These are phyloP conservation scores for Planiliza haematocheilus DNA, from an alignment of 2,113 vertebrate genomes.

Conservation along the genomic window DNA sequence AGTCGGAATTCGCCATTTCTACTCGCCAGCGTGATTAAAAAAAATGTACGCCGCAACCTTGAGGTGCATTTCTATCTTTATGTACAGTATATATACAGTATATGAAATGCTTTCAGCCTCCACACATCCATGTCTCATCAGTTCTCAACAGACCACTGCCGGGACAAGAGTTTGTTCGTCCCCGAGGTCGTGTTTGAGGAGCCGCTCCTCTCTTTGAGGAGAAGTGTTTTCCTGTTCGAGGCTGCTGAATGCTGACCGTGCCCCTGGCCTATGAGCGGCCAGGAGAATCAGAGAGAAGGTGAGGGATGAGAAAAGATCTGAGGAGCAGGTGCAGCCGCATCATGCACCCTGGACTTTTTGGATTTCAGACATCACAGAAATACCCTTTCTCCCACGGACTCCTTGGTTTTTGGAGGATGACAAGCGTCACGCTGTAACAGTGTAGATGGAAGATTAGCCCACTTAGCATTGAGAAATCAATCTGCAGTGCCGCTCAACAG, in stretches of 20 bases:
- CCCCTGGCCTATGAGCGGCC: slow-evolving; percentile 25
- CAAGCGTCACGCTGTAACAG: slow-evolving; percentile 38
- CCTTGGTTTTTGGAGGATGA: slow-evolving; percentile 33
- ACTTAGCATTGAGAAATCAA: slow-evolving; percentile 74
- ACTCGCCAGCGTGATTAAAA: slow-evolving; percentile 17
- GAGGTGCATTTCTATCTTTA: slow-evolving; percentile 34
- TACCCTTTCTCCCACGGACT: background rate
- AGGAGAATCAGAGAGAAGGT: slow-evolving; percentile 36
- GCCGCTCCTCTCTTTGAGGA: slow-evolving; percentile 42
- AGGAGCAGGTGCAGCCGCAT: slow-evolving; percentile 27
- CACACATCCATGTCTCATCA: slow-evolving; percentile 29
- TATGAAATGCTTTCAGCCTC: slow-evolving; percentile 23
- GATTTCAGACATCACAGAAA: slow-evolving; percentile 4
- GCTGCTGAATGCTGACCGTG: slow-evolving; percentile 36
- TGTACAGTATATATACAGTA: background rate
- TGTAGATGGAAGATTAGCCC: slow-evolving; percentile 69
- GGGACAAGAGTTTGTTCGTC: slow-evolving; percentile 21
- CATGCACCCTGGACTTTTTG: slow-evolving; percentile 20
- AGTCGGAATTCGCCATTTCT: background rate
- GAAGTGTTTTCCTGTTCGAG: slow-evolving; percentile 22
- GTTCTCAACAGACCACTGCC: slow-evolving; percentile 37
- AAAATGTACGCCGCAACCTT: slow-evolving; percentile 30
- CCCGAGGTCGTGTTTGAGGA: slow-evolving; percentile 17
- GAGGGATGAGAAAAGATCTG: slow-evolving; percentile 38
- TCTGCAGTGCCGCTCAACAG: slow-evolving; percentile 60